Base-by-base conservation (phyloP, 2,797 vertebrate genomes). In the Paratrypauchen microcephalus region DNA sequence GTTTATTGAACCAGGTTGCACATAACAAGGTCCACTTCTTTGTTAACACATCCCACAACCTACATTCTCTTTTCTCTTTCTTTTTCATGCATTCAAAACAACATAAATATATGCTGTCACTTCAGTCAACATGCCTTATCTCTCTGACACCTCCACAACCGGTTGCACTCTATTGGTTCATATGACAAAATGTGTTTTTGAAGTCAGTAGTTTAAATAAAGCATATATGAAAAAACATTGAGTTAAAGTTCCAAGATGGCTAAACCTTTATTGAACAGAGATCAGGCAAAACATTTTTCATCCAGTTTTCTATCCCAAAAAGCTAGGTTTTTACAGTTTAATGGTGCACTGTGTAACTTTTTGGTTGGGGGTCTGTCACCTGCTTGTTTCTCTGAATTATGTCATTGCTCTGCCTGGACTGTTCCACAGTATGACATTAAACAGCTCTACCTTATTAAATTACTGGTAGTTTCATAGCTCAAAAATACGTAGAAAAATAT, bases 101-200 rank as follows among this genome's bases (percentile, higher is more conserved):
- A 71, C 63, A 2, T 16, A 50, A 52, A 66, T 71, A 24, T 62
- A 52, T 73, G 68, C 32, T 70, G 5, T 15, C 15, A 16, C 39
- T 24, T 48, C 16, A 64, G 9, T 48, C 16, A n/a, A 91, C 88
- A 68, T 90, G 23, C 87, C 68, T 54, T 65, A 66, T 55, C 19
- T 58, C 58, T 74, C 55, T 32, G 62, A 5, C 28, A 67, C 61
- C 15, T 48, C 16, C n/a, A 30, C 18, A 30, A 28, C 47, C 63
- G 6, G 63, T 47, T 28, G 47, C 18, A 28, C 47, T 12, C 39
- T 45, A 3, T n/a, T 65, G 4, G 16, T 47, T 26, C 5, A 36
- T 48, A 32, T 45, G 60, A 36, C 66, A 7, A 41, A 68, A 32
- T 58, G 56, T 66, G 68, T 71, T 69, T 76, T 63, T 61, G 62